A percentile compares a stretch with the other conserved stretches of the same genome.
phyloP scores from a whole-genome alignment of 2,888 invertebrate genomes.

The Dryobotodes eremita region DNA sequence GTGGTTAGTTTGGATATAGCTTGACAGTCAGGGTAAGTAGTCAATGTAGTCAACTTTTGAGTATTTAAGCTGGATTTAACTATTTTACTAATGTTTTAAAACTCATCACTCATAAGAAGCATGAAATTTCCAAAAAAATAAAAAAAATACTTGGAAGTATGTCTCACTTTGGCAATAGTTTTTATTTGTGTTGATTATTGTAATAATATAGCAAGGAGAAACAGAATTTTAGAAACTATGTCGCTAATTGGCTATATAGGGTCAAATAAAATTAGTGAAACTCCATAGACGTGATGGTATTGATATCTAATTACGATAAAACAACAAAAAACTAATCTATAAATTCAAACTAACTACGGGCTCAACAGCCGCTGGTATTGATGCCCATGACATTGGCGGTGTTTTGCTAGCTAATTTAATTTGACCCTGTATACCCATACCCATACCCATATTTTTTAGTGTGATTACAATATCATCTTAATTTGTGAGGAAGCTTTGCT shows the following conservation, averaged over 20 bases:
- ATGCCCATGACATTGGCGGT: not conserved
- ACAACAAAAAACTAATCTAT: not conserved
- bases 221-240: not conserved
- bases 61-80: not conserved
- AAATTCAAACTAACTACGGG: not conserved
- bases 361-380: not conserved
- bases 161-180: not conserved
- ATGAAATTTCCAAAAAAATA: not conserved
- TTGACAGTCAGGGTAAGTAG: not conserved
- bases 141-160: not conserved
- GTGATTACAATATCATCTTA: not conserved
- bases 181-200: not conserved
- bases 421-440: not conserved
- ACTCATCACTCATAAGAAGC: not conserved
- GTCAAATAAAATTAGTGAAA: not conserved
- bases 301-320: not conserved
- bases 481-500: not conserved
- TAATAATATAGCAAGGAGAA: not conserved
- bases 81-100: not conserved
- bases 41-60: not conserved
- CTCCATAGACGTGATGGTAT: not conserved
- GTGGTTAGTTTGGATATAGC: not conserved
- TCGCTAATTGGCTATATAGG: not conserved
- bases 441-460: not conserved
- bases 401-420: not conserved